Percentiles rank a stretch among this genome's conserved stretches.
Conservation (phyloP, 2,888 invertebrate species). For the Drosophila lacicola region DNA sequence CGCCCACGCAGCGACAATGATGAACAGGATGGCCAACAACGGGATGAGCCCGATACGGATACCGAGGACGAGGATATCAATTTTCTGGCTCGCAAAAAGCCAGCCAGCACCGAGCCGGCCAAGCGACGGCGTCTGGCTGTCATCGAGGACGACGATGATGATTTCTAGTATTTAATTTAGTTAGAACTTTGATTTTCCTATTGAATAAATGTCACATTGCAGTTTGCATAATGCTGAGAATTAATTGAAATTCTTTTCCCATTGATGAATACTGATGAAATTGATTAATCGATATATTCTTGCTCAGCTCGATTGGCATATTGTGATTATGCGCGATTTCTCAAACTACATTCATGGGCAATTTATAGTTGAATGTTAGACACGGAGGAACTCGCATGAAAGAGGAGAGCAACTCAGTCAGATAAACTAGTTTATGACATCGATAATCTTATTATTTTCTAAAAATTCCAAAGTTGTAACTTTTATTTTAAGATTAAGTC, state of each 20-base stretch:
- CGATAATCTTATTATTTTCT: too few relatives aligned
- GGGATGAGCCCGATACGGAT: slow-evolving; percentile 40
- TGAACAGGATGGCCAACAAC: slow-evolving; percentile 49
- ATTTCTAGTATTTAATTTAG: slow-evolving; percentile 61
- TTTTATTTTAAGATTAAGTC: too few relatives aligned
- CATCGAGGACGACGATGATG: slow-evolving; percentile 82
- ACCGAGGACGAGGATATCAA: slow-evolving; percentile 75
- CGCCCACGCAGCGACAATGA: slow-evolving; percentile 73
- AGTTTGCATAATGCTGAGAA: slow-evolving; percentile 37
- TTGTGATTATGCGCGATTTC: neutral
- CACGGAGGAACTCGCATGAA: too few relatives aligned
- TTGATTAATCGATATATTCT: neutral
- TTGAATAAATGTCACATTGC: slow-evolving; percentile 55
- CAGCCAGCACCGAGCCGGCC: slow-evolving; percentile 64
- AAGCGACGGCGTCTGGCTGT: slow-evolving; percentile 84
- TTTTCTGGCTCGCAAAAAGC: slow-evolving; percentile 81
- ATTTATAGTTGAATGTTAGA: too few relatives aligned
- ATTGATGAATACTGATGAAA: neutral
- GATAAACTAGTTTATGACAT: too few relatives aligned
- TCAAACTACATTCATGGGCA: too few relatives aligned
- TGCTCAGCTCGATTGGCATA: neutral
- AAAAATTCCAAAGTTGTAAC: too few relatives aligned
- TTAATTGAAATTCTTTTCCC: slow-evolving; percentile 34
- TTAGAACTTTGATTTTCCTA: slow-evolving; percentile 27
- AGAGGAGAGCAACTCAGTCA: too few relatives aligned